Evolutionary conservation across 2,888 invertebrate genomes (phyloP).

Genomic region (Diarsia mendica): DNA sequence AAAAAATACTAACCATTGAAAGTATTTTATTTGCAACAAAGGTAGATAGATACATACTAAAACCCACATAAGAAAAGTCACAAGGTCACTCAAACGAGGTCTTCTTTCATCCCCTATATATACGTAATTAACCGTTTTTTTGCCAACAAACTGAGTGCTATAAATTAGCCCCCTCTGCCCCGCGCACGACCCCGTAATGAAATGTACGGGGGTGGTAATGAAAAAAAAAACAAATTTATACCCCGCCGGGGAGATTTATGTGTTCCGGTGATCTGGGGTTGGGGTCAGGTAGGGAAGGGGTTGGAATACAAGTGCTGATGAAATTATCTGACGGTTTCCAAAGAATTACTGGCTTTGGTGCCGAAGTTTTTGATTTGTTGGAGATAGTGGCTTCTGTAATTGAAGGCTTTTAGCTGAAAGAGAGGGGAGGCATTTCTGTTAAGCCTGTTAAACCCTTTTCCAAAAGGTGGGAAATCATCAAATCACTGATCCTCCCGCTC

Average conservation of each 20-base stretch:
- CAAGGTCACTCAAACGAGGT: slow-evolving; percentile 19
- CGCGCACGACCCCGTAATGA: slow-evolving; percentile 61
- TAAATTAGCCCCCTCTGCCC: slow-evolving; percentile 59
- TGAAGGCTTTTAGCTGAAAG: not conserved
- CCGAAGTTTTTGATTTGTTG: not conserved
- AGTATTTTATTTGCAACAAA: no score
- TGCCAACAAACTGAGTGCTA: slow-evolving; percentile 44
- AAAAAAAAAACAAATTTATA: slow-evolving; percentile 70
- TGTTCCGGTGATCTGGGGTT: slow-evolving; percentile 61
- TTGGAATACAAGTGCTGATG: slow-evolving; percentile 41
- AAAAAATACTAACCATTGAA: no score
- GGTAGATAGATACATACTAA: not conserved
- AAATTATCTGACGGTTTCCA: slow-evolving; percentile 21
- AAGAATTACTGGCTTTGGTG: not conserved
- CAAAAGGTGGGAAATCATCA: no score
- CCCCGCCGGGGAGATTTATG: slow-evolving; percentile 61
- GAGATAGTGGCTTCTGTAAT: not conserved
- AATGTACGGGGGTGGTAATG: slow-evolving; percentile 64
- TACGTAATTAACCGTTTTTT: slow-evolving; percentile 60
- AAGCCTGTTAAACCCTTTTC: not conserved
- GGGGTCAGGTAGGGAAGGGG: slow-evolving; percentile 46
- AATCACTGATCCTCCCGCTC: no score
- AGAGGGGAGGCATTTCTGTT: not conserved
- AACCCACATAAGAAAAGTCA: not conserved
- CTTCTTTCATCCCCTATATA: slow-evolving; percentile 25